Base-by-base conservation (phyloP, 2,113 vertebrate species). In the Ictidomys tridecemlineatus region DNA sequence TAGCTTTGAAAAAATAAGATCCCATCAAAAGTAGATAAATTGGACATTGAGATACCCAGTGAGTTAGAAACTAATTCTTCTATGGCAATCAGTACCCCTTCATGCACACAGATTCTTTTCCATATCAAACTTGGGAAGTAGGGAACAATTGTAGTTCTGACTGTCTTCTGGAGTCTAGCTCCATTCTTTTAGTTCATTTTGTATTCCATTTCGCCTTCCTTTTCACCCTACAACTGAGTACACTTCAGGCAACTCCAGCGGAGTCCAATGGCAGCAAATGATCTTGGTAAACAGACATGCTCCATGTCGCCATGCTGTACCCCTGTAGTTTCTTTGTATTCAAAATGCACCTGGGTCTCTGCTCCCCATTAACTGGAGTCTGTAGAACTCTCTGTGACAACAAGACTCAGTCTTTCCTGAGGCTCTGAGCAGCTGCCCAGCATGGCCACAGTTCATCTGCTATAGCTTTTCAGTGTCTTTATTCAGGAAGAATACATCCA, bases 1-100 rank as follows among this genome's bases (percentile, higher is more conserved):
- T 45, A 85, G 24, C 51, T 96, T 96, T 94, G 72, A 84, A 93
- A 78, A 37, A 87, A 37, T 22, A 80, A 86, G 39, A 95, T 86
- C 26, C 13, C 26, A 65, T 32, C 37, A 34, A 39, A 93, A 42
- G 4, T 32, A 93, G 78, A 70, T 74, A 65, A 61, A 53, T 30
- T 48, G 17, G 30, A 14, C 30, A 84, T 86, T 94, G 63, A n/a
- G 58, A 37, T 58, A 69, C 24, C 69, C 82, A 78, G 37, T 58
- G 51, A 89, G 9, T 83, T 94, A 83, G 79, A 91, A 92, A 82
- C 61, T 26, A 78, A 1, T 28, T 94, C 83, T 96, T 89, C 42
- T 58, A 58, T 72, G 45, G 58, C n/a, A 11, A 58, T 30, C 22
- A n/a, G 91, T 6, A 13, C 16, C 20, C 22, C 16, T 89, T 63